These are phyloP conservation scores for Ephialtes manifestator DNA, from an alignment of 2,888 invertebrate species.

Conservation along the genomic window DNA sequence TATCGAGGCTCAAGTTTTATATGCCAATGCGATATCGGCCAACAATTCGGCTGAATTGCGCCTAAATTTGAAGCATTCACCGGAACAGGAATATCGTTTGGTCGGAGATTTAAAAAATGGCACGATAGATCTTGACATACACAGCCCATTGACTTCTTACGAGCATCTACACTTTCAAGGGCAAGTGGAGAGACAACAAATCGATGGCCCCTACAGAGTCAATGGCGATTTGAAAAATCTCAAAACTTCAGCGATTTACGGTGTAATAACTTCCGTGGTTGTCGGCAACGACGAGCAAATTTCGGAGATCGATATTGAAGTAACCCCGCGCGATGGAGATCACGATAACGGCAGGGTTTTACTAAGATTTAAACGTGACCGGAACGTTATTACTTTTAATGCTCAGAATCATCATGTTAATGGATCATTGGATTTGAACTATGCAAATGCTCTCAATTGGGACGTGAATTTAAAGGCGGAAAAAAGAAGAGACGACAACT, in stretches of 20 bases:
- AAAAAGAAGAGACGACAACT: not conserved
- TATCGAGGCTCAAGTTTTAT: conserved; percentile 78
- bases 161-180: conserved; percentile 78
- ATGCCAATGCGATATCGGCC: conserved; percentile 74
- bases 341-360: conserved; percentile 46
- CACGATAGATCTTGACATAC: conserved; percentile 72
- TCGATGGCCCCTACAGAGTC: conserved; percentile 69
- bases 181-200: conserved; percentile 63
- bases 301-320: conserved; percentile 29
- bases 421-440: conserved; percentile 71
- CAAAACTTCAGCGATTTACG: conserved; percentile 54
- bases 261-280: conserved; percentile 60
- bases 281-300: conserved; percentile 33
- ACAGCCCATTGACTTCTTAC: conserved; percentile 72
- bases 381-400: conserved; percentile 69
- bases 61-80: conserved; percentile 73
- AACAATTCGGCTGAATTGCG: conserved; percentile 74
- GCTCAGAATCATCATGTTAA: conserved; percentile 67
- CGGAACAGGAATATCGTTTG: conserved; percentile 75
- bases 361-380: conserved; percentile 73
- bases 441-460: conserved; percentile 81
- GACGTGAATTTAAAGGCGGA: conserved; percentile 69
- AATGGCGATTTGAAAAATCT: conserved; percentile 77
- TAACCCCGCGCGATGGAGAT: conserved; percentile 26
- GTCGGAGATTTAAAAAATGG: conserved; percentile 71